These are phyloP conservation scores for Siniperca scherzeri DNA, from an alignment of 2,797 vertebrate genomes.

Conservation along the genomic window DNA sequence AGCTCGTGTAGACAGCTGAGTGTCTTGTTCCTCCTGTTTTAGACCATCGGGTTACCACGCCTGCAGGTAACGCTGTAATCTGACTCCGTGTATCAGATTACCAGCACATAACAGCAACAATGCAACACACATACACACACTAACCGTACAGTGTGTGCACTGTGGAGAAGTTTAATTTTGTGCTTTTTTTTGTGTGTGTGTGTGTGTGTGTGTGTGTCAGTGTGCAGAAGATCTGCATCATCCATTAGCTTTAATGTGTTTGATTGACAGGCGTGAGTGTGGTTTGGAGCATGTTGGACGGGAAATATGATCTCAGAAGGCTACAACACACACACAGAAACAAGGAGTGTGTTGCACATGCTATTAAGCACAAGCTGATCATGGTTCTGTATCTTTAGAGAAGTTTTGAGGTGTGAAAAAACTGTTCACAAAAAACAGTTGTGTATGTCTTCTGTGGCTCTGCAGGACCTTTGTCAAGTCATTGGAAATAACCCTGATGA, in stretches of 20 bases:
- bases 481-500: neutral
- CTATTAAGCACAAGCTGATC: too few relatives aligned
- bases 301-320: too few relatives aligned
- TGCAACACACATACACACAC: neutral
- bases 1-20: neutral
- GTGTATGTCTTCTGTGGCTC: neutral
- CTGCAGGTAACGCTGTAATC: slow-evolving; percentile 37
- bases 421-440: too few relatives aligned
- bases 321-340: too few relatives aligned
- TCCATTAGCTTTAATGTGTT: neutral
- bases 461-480: neutral
- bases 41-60: neutral
- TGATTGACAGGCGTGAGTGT: neutral
- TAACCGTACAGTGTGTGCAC: neutral
- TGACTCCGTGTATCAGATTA: slow-evolving; percentile 53
- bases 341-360: too few relatives aligned
- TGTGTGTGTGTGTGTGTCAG: neutral
- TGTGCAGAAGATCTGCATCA: neutral
- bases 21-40: slow-evolving; percentile 23
- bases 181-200: neutral
- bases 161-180: neutral
- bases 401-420: too few relatives aligned
- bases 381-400: too few relatives aligned
- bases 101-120: neutral
- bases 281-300: too few relatives aligned